phyloP scores from a whole-genome alignment of 2,888 invertebrate species.

The Phyto melanocephala region DNA sequence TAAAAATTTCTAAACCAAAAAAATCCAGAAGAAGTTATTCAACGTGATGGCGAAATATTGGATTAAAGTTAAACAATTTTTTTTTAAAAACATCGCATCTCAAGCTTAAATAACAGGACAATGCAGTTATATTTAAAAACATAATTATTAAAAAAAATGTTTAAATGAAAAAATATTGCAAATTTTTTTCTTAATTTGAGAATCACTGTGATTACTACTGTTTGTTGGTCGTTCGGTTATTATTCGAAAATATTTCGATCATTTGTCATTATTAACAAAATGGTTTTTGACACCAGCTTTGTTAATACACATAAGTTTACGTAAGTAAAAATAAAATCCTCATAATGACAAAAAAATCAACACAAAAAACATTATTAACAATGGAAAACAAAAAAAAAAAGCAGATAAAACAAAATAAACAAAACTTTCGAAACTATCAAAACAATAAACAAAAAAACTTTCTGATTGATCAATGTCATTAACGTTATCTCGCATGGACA shows the following conservation, averaged over 20 bases:
- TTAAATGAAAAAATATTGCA: too few species aligned
- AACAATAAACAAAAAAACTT: not conserved
- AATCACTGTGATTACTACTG: not conserved
- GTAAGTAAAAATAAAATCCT: too few species aligned
- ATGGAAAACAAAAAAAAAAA: not conserved
- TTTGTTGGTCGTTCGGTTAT: not conserved
- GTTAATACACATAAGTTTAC: conserved; percentile 28
- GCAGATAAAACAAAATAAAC: not conserved
- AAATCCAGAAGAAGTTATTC: too few species aligned
- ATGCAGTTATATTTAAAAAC: too few species aligned
- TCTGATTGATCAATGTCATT: conserved; percentile 35
- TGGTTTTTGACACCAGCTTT: conserved; percentile 41
- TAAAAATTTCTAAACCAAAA: too few species aligned
- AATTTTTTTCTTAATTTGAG: too few species aligned
- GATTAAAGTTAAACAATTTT: too few species aligned
- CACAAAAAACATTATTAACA: conserved; percentile 17
- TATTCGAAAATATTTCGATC: not conserved
- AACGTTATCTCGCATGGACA: not conserved
- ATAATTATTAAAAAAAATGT: too few species aligned
- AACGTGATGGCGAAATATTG: too few species aligned
- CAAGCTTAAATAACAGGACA: too few species aligned
- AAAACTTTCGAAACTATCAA: not conserved
- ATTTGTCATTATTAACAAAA: conserved; percentile 60
- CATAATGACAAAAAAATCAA: conserved; percentile 49
- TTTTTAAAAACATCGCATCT: too few species aligned